Base-by-base conservation (phyloP, 2,888 invertebrate species). In the Microctonus brassicae region DNA sequence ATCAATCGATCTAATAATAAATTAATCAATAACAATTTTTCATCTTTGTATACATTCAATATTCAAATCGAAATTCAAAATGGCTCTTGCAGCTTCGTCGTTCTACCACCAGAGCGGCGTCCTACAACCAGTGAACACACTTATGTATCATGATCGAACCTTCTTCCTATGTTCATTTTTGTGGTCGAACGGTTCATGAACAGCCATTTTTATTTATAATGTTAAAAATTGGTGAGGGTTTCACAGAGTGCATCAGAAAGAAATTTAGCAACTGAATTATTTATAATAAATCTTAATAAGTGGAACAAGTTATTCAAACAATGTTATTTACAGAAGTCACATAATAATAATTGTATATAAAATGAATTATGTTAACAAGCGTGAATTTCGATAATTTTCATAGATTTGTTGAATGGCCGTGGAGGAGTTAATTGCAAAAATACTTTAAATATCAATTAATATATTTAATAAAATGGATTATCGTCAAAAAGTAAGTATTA, bases 401-500 rank as follows among this genome's bases (percentile, higher is more conserved):
- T 47, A 47, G 47, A 47, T 47, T 47, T 47, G 76, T 68, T 79
- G 72, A 73, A 77, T 73, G 74, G 65, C 73, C 76, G 73, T 75
- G 74, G 78, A 7, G 58, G 3, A 78, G 77, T 78, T 77, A 75
- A 63, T 65, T 75, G 73, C 71, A 79, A 78, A 77, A 80, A 79
- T 47, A 75, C 76, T 66, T 72, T 75, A 77, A 75, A 76, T 79
- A 76, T 77, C 72, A 74, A 76, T 78, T 75, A 79, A 68, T 77
- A 76, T 64, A 73, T 69, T 73, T 70, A 75, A 79, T 79, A 83
- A 81, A 74, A 84, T 84, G 83, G 83, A 84, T 82, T 83, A 83
- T 82, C 83, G 83, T 72, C 81, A 82, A 78, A 83, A 83, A 77
- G 83, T 82, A 69, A 78, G 75, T 10, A 34, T 33, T 58, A 17